Conservation (phyloP, 2,888 invertebrate genomes). For the Hedychridium roseum region DNA sequence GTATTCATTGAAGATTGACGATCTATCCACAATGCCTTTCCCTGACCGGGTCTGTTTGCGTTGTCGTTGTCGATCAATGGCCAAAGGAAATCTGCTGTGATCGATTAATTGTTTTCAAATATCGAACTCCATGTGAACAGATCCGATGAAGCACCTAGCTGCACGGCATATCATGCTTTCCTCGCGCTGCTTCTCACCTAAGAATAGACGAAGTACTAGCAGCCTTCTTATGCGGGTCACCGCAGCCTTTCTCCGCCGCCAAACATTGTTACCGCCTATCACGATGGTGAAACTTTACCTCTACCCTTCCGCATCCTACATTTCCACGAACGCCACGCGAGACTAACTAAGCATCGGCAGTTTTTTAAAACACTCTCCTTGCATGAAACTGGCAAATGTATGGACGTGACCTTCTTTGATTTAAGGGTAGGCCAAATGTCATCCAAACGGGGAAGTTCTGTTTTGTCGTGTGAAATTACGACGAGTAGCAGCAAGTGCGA, state of each 20-base stretch:
- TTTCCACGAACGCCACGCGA: too few species aligned
- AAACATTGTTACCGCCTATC: background rate
- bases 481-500: background rate
- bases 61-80: background rate
- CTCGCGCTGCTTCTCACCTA: too few species aligned
- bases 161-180: too few species aligned
- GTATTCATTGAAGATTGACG: conserved; percentile 1
- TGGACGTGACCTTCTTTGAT: background rate
- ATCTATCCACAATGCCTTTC: background rate
- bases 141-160: background rate
- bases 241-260: background rate
- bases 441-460: too few species aligned
- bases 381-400: background rate
- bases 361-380: background rate
- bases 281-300: too few species aligned
- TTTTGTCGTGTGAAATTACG: too few species aligned
- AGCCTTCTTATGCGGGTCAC: background rate
- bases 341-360: too few species aligned
- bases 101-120: background rate
- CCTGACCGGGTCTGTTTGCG: background rate
- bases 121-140: background rate
- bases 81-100: background rate
- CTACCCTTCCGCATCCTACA: too few species aligned
- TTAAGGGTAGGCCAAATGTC: conserved; percentile 9
- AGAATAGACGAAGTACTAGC: too few species aligned